Evolutionary conservation across 2,888 invertebrate genomes (phyloP).

Genomic region (Ennomos erosarius): DNA sequence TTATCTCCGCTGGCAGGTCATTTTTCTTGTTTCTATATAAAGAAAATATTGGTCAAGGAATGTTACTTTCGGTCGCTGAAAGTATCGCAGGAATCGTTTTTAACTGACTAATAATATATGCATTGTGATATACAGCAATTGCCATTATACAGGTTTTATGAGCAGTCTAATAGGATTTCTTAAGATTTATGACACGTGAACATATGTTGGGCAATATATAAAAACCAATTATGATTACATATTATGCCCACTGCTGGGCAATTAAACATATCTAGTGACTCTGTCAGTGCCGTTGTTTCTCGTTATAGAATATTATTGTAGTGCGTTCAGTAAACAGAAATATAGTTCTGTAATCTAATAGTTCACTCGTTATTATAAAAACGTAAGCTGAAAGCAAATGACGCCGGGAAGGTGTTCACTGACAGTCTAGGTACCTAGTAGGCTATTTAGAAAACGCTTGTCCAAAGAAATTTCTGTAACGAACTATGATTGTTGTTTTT

Average conservation of each 20-base stretch:
- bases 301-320: too few relatives aligned
- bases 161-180: slow-evolving; percentile 11
- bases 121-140: slow-evolving; percentile 1
- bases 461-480: too few relatives aligned
- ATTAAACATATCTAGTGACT: slow-evolving; percentile 38
- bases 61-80: slow-evolving; percentile 30
- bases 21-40: slow-evolving; percentile 76
- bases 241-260: slow-evolving; percentile 46
- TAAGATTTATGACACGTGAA: slow-evolving; percentile 36
- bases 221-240: slow-evolving; percentile 56
- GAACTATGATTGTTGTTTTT: too few relatives aligned
- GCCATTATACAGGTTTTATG: slow-evolving; percentile 2
- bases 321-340: too few relatives aligned
- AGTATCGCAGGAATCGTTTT: slow-evolving; percentile 1
- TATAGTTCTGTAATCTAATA: too few relatives aligned
- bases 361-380: too few relatives aligned
- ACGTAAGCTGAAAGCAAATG: too few relatives aligned
- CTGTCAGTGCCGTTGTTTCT: too few relatives aligned
- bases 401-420: too few relatives aligned
- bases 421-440: too few relatives aligned
- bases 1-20: slow-evolving; percentile 68
- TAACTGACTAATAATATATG: slow-evolving; percentile 1
- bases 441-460: too few relatives aligned
- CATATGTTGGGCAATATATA: slow-evolving; percentile 44
- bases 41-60: slow-evolving; percentile 75